Base-by-base conservation (phyloP, 2,113 vertebrate species). In the Melanotaenia duboulayi region DNA sequence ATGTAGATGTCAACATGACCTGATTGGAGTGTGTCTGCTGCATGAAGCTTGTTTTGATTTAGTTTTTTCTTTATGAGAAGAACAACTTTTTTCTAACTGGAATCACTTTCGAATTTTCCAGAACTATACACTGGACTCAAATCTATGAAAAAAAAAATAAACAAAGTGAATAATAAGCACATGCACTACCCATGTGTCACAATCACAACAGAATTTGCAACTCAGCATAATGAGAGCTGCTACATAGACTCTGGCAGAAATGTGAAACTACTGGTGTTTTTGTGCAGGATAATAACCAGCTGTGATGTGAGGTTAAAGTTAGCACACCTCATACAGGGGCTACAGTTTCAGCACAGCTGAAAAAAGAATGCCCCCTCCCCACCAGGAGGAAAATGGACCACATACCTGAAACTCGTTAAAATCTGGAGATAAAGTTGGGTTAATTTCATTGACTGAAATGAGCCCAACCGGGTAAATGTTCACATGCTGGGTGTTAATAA, bases 171-270 rank as follows among this genome's bases (percentile, higher is more conserved):
- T 61, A 32, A 57, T 7, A 76, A 64, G 87, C 80, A 81, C 81
- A 83, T 62, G 71, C 82, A 83, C 71, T 23, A 83, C 65, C 66
- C 84, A 88, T 81, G 80, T 81, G 89, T 82, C 85, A 85, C 81
- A 90, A 88, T 87, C 76, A 80, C 80, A 93, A 88, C 74, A 85
- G 25, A 46, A 57, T 76, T 76, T 85, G 71, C 76, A 37, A 78
- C 65, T 88, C 88, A 88, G 91, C 84, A 76, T 76, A 86, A 85
- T 65, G 44, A 77, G 78, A 49, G 7, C 4, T 11, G 17, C 20
- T 67, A 44, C 20, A 44, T 44, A 3, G 37, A 44, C 28, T 56
- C 39, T 46, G 52, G 65, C 23, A 67, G 24, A 4, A 25, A 55
- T 9, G 19, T 7, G 16, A 72, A 74, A 32, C 12, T 52, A 59